A percentile compares a stretch with the other conserved stretches of the same genome.
Evolutionary conservation across 2,797 vertebrate species (phyloP).

Genomic region (Pagetopsis macropterus): DNA sequence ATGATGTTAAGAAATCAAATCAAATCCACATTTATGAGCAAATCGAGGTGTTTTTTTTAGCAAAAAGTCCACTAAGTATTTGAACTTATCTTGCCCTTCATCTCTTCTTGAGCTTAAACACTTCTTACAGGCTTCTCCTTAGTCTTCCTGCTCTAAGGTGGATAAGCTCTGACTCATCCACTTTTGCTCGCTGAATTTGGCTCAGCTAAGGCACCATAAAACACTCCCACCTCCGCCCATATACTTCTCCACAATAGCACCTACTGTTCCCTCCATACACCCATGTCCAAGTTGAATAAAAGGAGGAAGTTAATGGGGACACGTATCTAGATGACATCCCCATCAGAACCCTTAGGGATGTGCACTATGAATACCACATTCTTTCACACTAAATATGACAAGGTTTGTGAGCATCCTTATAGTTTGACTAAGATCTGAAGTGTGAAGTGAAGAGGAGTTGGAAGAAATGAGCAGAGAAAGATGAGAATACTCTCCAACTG

Average conservation of each 20-base stretch:
- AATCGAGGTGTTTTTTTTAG: too few relatives aligned
- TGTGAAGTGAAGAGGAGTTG: slow-evolving; percentile 7
- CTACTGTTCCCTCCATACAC: slow-evolving; percentile 24
- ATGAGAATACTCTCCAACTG: slow-evolving; percentile 14
- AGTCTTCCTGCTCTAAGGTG: slow-evolving; percentile 42
- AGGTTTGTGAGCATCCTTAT: not conserved
- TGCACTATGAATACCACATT: slow-evolving; percentile 29
- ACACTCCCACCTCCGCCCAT: not conserved
- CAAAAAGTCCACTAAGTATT: too few relatives aligned
- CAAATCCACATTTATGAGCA: too few relatives aligned
- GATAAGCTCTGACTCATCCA: slow-evolving; percentile 35
- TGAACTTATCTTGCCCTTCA: not conserved
- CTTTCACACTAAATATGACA: slow-evolving; percentile 10
- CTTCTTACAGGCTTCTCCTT: slow-evolving; percentile 31
- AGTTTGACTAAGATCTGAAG: slow-evolving; percentile 8
- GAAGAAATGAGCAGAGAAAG: slow-evolving; percentile 33
- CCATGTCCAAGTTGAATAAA: slow-evolving; percentile 67
- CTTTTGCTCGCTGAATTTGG: slow-evolving; percentile 12
- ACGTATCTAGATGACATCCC: slow-evolving; percentile 80
- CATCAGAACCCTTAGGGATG: slow-evolving; percentile 63
- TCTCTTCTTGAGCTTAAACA: slow-evolving; percentile 45
- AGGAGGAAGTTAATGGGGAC: slow-evolving; percentile 65
- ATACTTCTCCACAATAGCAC: not conserved
- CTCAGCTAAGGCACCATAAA: slow-evolving; percentile 15
- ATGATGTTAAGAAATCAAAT: too few relatives aligned